Evolutionary conservation across 2,113 vertebrate species (phyloP), one percentile per base, ranked within the genome.

Genomic region (Cygnus atratus): DNA sequence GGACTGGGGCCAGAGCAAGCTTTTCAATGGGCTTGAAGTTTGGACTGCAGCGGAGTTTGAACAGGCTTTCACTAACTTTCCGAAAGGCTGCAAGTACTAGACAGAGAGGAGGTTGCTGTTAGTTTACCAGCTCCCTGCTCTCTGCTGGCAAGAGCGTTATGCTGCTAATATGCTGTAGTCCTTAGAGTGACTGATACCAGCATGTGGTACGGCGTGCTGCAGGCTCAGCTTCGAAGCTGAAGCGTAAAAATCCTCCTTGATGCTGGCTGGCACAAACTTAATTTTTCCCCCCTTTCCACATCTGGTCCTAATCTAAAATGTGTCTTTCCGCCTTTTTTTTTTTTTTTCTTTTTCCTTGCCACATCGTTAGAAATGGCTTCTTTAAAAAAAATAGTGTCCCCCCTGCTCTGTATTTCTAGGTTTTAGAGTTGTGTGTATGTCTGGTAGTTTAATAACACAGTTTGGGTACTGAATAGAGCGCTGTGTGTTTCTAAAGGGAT

Each of bases 241-340:
- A 92, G 78, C 55, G 46, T 46, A 83, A 89, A 91, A 87, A 58
- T 90, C 29, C 83, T 90, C 65, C 76, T 83, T 4, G 5, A 74
- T 93, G 66, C 80, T 4, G 73, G 85, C 78, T 96, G 97, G 97
- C 95, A 95, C 87, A 93, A 86, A 58, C 59, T 57, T 90, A 33
- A 25, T 59, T 81, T 87, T 28, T 14, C 15, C 43, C 82, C 44
- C 25, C 55, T 93, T 87, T 87, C 46, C 57, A 92, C 96, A 96
- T 95, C 93, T 97, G 96, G 84, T 95, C 83, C 65, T 91, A 72
- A 95, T 97, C 82, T 54, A 87, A 96, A 93, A 90, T 85, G 54
- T 96, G 90, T 96, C 85, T 92, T 93, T 92, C 62, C 68, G 22
- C 0, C 8, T 74, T 44, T n/a, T 41, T 73, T 84, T 59, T 21